Conservation (phyloP, 2,888 invertebrate genomes). For the Spisula subtruncata region DNA sequence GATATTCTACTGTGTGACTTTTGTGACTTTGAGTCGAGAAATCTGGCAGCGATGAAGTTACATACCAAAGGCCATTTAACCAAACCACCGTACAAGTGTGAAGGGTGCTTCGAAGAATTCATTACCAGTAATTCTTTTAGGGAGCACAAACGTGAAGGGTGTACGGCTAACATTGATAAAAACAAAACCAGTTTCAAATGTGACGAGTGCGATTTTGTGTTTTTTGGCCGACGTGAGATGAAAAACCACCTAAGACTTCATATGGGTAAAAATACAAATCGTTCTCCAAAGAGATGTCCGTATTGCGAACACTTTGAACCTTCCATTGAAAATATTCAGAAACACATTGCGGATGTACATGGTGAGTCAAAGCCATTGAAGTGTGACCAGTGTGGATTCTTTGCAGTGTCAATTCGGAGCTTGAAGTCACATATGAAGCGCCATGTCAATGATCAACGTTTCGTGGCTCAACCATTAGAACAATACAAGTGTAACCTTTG, state of each 20-base stretch:
- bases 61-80: slow-evolving; percentile 75
- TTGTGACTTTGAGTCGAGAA: slow-evolving; percentile 84
- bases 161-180: slow-evolving; percentile 67
- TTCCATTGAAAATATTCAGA: slow-evolving; percentile 73
- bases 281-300: slow-evolving; percentile 74
- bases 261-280: slow-evolving; percentile 51
- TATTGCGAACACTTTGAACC: slow-evolving; percentile 79
- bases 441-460: slow-evolving; percentile 86
- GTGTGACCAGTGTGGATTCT: slow-evolving; percentile 86
- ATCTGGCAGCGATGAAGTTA: slow-evolving; percentile 74
- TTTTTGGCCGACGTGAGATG: slow-evolving; percentile 74
- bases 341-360: slow-evolving; percentile 71
- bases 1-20: slow-evolving; percentile 82
- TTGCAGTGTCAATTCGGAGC: slow-evolving; percentile 85
- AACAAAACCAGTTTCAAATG: slow-evolving; percentile 72
- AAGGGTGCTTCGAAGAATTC: slow-evolving; percentile 74
- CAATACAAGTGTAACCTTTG: slow-evolving; percentile 87
- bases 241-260: slow-evolving; percentile 75
- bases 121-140: slow-evolving; percentile 70
- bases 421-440: slow-evolving; percentile 87
- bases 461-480: slow-evolving; percentile 87
- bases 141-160: slow-evolving; percentile 72
- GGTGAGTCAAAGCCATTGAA: slow-evolving; percentile 77
- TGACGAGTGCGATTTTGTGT: slow-evolving; percentile 80
- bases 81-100: slow-evolving; percentile 77